A percentile compares a stretch with the other conserved stretches of the same genome.
Evolutionary conservation across 2,888 invertebrate species (phyloP).

Genomic region (Scrobipalpa costella): DNA sequence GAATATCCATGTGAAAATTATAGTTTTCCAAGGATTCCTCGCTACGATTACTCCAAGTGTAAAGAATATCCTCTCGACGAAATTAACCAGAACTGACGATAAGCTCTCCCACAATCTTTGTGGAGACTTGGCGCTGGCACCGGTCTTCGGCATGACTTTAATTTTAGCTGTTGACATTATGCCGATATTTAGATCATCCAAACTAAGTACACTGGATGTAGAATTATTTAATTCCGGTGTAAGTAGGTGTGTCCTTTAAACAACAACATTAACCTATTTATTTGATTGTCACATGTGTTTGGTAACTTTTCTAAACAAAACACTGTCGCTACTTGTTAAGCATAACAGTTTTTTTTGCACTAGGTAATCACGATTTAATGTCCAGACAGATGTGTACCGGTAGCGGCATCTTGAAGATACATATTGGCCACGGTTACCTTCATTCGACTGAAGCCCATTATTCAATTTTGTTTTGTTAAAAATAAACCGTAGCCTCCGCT

Average conservation of each 20-base stretch:
- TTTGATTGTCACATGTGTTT: background rate
- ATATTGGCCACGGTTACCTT: slow-evolving; percentile 8
- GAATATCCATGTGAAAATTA: slow-evolving; percentile 77
- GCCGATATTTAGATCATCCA: background rate
- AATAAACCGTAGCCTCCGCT: slow-evolving; percentile 15
- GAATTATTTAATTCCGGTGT: background rate
- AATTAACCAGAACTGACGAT: slow-evolving; percentile 66
- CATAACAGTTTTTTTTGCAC: background rate
- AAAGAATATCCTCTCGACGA: slow-evolving; percentile 70
- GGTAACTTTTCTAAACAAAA: background rate
- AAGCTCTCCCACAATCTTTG: slow-evolving; percentile 70
- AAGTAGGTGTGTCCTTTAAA: background rate
- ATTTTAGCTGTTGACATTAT: slow-evolving; percentile 8
- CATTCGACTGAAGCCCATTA: slow-evolving; percentile 20
- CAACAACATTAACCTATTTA: background rate
- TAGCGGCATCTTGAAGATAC: background rate
- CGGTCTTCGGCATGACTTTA: slow-evolving; percentile 55
- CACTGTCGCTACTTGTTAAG: too few species aligned
- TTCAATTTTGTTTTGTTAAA: slow-evolving; percentile 25
- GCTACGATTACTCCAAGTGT: slow-evolving; percentile 84
- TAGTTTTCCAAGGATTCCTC: slow-evolving; percentile 81
- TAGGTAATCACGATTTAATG: slow-evolving; percentile 3
- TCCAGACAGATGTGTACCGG: background rate
- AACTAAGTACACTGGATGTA: background rate
- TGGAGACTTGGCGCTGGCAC: slow-evolving; percentile 57